Evolutionary conservation across 2,113 vertebrate genomes (phyloP).

Genomic region (Toxotes jaculatrix): DNA sequence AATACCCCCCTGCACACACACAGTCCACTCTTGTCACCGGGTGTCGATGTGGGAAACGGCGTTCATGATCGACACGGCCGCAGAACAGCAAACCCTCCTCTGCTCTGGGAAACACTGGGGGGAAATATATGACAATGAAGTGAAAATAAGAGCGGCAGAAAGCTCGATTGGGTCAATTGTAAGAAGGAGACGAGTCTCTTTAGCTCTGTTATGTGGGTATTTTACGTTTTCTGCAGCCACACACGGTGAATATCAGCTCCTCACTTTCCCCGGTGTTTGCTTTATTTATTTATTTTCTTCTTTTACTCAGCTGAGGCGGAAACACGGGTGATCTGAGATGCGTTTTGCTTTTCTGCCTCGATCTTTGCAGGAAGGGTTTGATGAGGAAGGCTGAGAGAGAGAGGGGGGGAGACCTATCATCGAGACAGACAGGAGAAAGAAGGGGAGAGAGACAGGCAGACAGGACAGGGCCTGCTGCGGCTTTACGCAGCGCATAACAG

Average conservation of each 20-base stretch:
- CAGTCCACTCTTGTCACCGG: slow-evolving; percentile 17
- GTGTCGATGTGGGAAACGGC: slow-evolving; percentile 27
- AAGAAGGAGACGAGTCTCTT: not conserved
- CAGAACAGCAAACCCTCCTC: not conserved
- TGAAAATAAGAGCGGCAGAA: not conserved
- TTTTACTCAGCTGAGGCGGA: not conserved
- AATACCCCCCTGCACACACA: not conserved
- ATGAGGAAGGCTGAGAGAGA: not conserved
- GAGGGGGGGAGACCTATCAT: not conserved
- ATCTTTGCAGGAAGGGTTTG: not conserved
- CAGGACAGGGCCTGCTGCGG: slow-evolving; percentile 62
- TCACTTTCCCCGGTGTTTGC: not conserved
- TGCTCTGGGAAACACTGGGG: not conserved
- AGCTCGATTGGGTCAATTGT: slow-evolving; percentile 5
- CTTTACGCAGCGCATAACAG: slow-evolving; percentile 55
- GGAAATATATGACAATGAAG: not conserved
- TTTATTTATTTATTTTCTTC: too few relatives aligned
- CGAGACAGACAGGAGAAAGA: slow-evolving; percentile 3
- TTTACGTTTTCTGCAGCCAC: not conserved
- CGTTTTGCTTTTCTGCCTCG: not conserved
- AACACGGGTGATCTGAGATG: not conserved
- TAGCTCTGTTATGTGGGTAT: not conserved
- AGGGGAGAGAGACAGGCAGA: slow-evolving; percentile 21
- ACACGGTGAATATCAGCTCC: not conserved
- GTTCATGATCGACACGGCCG: slow-evolving; percentile 36